Conservation (phyloP, 1,140 invertebrate species). For the Drosophila littoralis region DNA sequence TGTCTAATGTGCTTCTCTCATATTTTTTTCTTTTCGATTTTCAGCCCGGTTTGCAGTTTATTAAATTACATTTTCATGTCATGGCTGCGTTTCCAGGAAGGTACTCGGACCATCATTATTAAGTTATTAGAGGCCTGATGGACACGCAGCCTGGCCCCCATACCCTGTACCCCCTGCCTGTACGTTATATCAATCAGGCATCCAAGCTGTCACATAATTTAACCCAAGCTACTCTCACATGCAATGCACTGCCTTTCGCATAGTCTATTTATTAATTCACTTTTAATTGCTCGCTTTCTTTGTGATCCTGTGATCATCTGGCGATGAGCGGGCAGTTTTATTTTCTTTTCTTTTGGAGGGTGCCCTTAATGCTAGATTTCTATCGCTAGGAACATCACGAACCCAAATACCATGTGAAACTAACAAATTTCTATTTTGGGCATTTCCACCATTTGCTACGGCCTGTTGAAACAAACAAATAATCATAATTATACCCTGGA, state of each 20-base stretch:
- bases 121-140: slow-evolving; percentile 72
- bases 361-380: slow-evolving; percentile 8
- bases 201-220: slow-evolving; percentile 40
- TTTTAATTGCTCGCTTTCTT: slow-evolving; percentile 66
- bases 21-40: background rate
- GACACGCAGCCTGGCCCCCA: slow-evolving; percentile 21
- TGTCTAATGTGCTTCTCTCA: slow-evolving; percentile 31
- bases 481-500: slow-evolving; percentile 32
- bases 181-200: slow-evolving; percentile 43
- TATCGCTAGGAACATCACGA: slow-evolving; percentile 42
- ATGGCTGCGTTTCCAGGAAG: slow-evolving; percentile 52
- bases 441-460: slow-evolving; percentile 28
- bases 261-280: slow-evolving; percentile 60
- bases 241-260: slow-evolving; percentile 14
- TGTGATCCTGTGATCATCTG: slow-evolving; percentile 31
- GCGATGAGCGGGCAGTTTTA: slow-evolving; percentile 45
- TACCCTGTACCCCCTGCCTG: background rate
- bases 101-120: slow-evolving; percentile 67
- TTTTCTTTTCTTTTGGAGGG: slow-evolving; percentile 4
- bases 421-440: slow-evolving; percentile 22
- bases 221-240: slow-evolving; percentile 6
- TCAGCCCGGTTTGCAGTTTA: slow-evolving; percentile 55
- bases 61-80: slow-evolving; percentile 75
- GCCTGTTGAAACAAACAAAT: slow-evolving; percentile 23
- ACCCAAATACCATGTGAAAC: slow-evolving; percentile 37